These are phyloP conservation scores for Nematolebias whitei DNA, from an alignment of 2,113 vertebrate species.

Conservation along the genomic window DNA sequence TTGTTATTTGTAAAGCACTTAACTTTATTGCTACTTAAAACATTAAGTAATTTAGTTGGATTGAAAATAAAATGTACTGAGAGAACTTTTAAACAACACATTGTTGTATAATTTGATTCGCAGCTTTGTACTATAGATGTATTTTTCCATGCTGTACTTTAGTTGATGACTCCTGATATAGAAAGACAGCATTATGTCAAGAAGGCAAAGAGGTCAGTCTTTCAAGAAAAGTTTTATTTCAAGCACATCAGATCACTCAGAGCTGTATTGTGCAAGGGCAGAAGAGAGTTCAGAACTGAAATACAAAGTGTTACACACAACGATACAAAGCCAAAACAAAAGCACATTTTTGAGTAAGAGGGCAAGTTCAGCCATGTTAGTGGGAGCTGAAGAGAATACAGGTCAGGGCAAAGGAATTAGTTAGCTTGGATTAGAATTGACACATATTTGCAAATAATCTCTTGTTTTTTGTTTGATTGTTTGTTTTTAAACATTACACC, in stretches of 20 bases:
- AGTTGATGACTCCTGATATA: neutral
- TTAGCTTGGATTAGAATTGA: neutral
- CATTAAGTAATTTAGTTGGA: too few relatives aligned
- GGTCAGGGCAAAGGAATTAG: too few relatives aligned
- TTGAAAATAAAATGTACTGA: too few relatives aligned
- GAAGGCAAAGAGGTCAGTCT: constrained; percentile 25
- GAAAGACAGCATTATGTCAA: constrained; percentile 8
- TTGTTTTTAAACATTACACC: neutral
- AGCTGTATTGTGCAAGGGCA: constrained; percentile 17
- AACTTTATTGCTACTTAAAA: too few relatives aligned
- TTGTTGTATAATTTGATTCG: too few relatives aligned
- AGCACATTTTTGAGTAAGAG: neutral
- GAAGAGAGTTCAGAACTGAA: constrained; percentile 40
- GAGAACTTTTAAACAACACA: too few relatives aligned
- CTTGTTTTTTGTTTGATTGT: neutral
- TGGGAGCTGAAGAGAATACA: too few relatives aligned
- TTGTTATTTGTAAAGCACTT: too few relatives aligned
- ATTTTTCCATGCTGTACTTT: neutral
- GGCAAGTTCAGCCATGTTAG: too few relatives aligned
- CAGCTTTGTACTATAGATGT: too few relatives aligned
- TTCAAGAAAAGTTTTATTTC: constrained; percentile 38
- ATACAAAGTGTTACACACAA: constrained; percentile 9
- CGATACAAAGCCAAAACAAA: constrained; percentile 29
- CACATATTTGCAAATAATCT: neutral
- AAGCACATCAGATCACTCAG: constrained; percentile 24